Evolutionary conservation across 2,113 vertebrate genomes (phyloP).

Genomic region (Psammodynastes pulverulentus): DNA sequence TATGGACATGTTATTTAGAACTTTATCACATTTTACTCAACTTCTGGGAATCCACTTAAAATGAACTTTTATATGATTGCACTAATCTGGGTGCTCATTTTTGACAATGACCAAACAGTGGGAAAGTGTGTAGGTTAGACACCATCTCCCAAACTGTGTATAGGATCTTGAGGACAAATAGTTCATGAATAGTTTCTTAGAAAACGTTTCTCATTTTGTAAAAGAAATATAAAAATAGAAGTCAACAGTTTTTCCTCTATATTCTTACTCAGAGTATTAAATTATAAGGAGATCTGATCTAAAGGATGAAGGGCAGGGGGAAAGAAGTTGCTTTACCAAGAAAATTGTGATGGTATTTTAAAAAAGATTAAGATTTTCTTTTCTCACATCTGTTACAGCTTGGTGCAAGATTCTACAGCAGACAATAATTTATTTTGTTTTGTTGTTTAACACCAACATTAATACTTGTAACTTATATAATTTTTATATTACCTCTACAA

Average conservation of each 20-base stretch:
- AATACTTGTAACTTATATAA: not conserved
- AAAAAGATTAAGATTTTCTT: constrained; percentile 4
- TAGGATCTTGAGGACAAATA: not conserved
- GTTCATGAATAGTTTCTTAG: not conserved
- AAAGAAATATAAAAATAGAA: not conserved
- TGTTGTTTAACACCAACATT: not conserved
- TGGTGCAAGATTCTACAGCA: not conserved
- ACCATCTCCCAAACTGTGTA: not conserved
- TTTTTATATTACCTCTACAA: not conserved
- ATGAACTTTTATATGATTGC: not conserved
- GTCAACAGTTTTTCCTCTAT: not conserved
- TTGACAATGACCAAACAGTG: not conserved
- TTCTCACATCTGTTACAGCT: not conserved
- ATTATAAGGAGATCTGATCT: not conserved
- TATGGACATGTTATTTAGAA: not conserved
- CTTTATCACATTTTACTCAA: not conserved
- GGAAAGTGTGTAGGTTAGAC: not conserved
- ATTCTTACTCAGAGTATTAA: not conserved
- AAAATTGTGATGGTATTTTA: constrained; percentile 2
- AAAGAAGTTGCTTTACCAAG: too few species aligned
- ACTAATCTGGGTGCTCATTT: not conserved
- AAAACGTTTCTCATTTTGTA: not conserved
- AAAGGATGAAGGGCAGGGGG: too few species aligned
- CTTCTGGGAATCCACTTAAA: not conserved
- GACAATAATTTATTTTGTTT: not conserved